phyloP scores from a whole-genome alignment of 30 jellyfish, hydroid and myxozoan species.

The Turritopsis rubra region DNA sequence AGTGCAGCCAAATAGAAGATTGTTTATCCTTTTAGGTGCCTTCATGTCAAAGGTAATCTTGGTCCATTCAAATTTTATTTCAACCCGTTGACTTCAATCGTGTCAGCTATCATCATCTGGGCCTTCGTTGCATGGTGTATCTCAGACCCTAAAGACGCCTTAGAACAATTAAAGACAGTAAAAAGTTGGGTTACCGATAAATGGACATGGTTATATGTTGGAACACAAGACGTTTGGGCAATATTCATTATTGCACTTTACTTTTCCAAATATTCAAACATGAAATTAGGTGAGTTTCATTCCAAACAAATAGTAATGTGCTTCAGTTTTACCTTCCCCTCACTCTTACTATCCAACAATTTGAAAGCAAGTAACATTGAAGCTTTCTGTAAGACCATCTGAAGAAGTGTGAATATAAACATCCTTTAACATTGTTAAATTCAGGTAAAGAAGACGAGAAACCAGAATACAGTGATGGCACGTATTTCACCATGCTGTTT shows the following conservation, averaged over 20 bases:
- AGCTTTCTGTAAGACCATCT: no score
- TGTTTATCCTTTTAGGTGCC: conserved; percentile 51
- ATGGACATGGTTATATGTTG: conserved; percentile 96
- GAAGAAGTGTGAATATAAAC: background rate
- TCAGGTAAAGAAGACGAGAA: conserved; percentile 57
- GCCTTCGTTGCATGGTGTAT: conserved; percentile 74
- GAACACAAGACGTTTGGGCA: conserved; percentile 93
- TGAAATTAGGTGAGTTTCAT: conserved; percentile 43
- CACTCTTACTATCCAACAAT: no score
- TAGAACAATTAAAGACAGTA: conserved; percentile 38
- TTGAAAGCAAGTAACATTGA: no score
- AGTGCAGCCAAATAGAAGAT: no score
- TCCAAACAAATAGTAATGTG: no score
- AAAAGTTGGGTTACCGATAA: conserved; percentile 66
- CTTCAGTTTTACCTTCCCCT: no score
- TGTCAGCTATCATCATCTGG: conserved; percentile 84
- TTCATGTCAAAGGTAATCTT: conserved; percentile 28
- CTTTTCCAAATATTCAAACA: conserved; percentile 70
- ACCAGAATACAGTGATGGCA: conserved; percentile 77
- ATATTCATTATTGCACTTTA: conserved; percentile 57
- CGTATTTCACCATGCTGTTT: conserved; percentile 82
- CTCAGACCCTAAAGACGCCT: conserved; percentile 45
- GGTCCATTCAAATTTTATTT: conserved; percentile 48
- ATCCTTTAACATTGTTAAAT: background rate
- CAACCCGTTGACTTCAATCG: conserved; percentile 66